Conservation (phyloP, 2,888 invertebrate species). For the Thyatira batis region DNA sequence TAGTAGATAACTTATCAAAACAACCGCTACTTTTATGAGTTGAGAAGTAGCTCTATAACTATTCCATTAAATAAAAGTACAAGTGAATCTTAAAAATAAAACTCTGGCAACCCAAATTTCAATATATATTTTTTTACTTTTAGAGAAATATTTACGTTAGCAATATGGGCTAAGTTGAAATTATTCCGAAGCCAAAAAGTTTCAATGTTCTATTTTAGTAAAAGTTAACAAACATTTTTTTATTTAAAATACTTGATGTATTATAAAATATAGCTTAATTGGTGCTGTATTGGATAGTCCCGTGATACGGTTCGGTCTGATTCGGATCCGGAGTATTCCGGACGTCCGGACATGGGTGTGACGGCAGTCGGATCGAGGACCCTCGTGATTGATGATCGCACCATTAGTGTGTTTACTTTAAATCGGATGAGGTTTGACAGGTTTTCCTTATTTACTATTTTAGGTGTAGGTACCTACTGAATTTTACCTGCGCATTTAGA, state of each 20-base stretch:
- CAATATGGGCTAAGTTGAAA: background rate
- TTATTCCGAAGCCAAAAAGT: background rate
- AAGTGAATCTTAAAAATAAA: no score
- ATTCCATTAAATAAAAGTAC: no score
- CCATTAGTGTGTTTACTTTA: constrained; percentile 3
- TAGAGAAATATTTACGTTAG: background rate
- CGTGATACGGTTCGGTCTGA: background rate
- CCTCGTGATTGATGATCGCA: constrained; percentile 1
- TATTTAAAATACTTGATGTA: background rate
- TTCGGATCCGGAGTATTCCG: no score
- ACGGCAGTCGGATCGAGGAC: background rate
- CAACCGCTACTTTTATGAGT: no score
- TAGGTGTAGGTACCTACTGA: background rate
- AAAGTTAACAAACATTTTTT: background rate
- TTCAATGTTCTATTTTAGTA: background rate
- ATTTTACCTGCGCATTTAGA: background rate
- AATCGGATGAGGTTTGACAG: background rate
- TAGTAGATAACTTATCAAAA: no score
- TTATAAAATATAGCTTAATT: background rate
- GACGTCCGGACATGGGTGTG: constrained; percentile 5
- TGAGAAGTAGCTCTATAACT: no score
- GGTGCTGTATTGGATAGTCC: background rate
- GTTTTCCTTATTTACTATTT: background rate
- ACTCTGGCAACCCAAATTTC: no score
- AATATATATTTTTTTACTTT: background rate